Percentiles rank a stretch among this genome's conserved stretches.
These are phyloP conservation scores for Scatophagus argus DNA, from an alignment of 2,113 vertebrate species.

Conservation along the genomic window DNA sequence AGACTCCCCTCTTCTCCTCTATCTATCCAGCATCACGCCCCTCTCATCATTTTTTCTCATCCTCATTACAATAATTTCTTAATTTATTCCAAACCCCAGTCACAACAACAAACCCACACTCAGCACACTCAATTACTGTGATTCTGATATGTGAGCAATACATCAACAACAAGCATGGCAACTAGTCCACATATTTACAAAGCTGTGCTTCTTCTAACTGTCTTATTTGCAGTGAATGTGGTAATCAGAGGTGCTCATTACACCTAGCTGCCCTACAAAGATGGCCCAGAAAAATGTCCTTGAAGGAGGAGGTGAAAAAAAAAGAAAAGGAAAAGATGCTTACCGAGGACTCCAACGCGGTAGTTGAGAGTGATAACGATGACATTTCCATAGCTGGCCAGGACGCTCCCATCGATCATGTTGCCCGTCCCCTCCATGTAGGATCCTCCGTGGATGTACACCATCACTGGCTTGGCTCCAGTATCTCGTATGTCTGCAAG, in stretches of 20 bases:
- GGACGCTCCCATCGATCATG: conserved; percentile 99
- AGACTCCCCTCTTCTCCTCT: conserved; percentile 45
- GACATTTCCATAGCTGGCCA: conserved; percentile 99
- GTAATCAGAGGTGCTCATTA: conserved; percentile 73
- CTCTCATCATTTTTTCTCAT: conserved; percentile 60
- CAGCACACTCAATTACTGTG: conserved; percentile 58
- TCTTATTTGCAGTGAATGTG: conserved; percentile 56
- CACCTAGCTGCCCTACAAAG: conserved; percentile 71
- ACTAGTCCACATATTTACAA: conserved; percentile 34
- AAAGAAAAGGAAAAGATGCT: conserved; percentile 54
- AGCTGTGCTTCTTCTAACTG: neutral
- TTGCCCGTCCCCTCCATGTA: conserved; percentile 99
- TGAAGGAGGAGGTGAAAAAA: conserved; percentile 40
- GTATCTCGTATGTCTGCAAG: conserved; percentile 99
- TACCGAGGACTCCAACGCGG: conserved; percentile 97
- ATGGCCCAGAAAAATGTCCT: conserved; percentile 75
- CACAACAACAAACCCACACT: conserved; percentile 72
- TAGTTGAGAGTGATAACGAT: conserved; percentile 99
- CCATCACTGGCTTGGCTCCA: conserved; percentile 99
- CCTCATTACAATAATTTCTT: conserved; percentile 78
- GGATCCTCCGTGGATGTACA: conserved; percentile 98
- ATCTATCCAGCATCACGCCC: conserved; percentile 59
- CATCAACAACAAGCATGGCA: conserved; percentile 39
- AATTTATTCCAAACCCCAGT: conserved; percentile 72
- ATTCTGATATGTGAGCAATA: conserved; percentile 56